These are phyloP conservation scores for Galaxea fascicularis DNA, from an alignment of 92 coral and sea anemone genomes.

Conservation along the genomic window DNA sequence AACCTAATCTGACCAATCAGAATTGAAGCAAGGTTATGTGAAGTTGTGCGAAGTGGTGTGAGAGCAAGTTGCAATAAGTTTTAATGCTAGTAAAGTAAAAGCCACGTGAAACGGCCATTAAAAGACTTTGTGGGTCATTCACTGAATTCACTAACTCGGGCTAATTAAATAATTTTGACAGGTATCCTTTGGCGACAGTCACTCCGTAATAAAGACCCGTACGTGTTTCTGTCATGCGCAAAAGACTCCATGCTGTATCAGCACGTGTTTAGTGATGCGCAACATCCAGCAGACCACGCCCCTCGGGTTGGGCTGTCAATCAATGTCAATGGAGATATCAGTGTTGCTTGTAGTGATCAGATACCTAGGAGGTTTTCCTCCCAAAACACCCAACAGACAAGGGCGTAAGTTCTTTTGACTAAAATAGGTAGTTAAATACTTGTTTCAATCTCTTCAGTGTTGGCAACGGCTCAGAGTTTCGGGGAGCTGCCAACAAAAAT, in stretches of 20 bases:
- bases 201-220: constrained; percentile 85
- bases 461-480: no score
- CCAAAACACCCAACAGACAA: constrained; percentile 44
- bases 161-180: background rate
- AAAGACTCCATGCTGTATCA: constrained; percentile 92
- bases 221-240: constrained; percentile 88
- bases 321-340: constrained; percentile 88
- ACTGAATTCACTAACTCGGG: background rate
- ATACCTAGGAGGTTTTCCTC: constrained; percentile 58
- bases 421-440: no score
- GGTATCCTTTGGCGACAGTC: constrained; percentile 92
- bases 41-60: no score
- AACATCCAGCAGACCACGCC: constrained; percentile 94
- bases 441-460: no score
- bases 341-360: constrained; percentile 89
- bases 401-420: constrained; percentile 47
- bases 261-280: constrained; percentile 90
- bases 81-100: no score
- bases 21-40: no score
- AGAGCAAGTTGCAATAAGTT: no score
- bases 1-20: no score
- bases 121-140: no score
- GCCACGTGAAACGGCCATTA: no score
- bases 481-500: no score
- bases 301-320: constrained; percentile 91